Percentiles rank a stretch among this genome's conserved stretches.
phyloP scores from a whole-genome alignment of 2,888 invertebrate genomes.

The Agrypnus murinus region DNA sequence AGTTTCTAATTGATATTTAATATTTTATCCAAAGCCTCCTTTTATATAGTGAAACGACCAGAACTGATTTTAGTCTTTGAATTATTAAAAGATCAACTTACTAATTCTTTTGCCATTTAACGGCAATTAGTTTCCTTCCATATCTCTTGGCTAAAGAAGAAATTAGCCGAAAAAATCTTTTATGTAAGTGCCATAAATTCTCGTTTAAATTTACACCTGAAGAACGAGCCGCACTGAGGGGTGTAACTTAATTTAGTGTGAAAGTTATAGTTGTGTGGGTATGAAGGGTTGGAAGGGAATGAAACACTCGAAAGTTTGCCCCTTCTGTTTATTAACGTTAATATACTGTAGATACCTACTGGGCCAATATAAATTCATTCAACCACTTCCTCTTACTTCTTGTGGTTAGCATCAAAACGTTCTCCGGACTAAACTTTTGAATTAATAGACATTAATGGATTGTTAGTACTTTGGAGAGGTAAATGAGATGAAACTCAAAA shows the following conservation, averaged over 20 bases:
- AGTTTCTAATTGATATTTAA: too few species aligned
- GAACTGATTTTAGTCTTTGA: too few species aligned
- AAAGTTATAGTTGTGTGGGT: slow-evolving; percentile 11
- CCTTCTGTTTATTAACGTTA: slow-evolving; percentile 16
- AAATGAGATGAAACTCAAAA: too few species aligned
- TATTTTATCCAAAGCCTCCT: too few species aligned
- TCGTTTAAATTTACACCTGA: neutral
- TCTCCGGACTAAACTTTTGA: slow-evolving; percentile 2
- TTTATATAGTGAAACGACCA: too few species aligned
- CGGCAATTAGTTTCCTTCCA: too few species aligned
- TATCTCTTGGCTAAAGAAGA: too few species aligned
- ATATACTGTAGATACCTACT: slow-evolving; percentile 16
- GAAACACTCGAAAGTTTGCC: neutral
- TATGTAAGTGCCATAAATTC: too few species aligned
- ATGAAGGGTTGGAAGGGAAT: neutral
- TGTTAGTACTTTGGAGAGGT: neutral
- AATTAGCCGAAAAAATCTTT: too few species aligned
- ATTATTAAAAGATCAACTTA: too few species aligned
- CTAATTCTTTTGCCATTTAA: too few species aligned
- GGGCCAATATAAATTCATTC: slow-evolving; percentile 1
- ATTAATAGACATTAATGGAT: slow-evolving; percentile 15
- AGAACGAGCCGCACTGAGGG: neutral
- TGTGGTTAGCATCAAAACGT: slow-evolving; percentile 15
- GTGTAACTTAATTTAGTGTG: slow-evolving; percentile 9
- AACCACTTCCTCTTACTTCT: slow-evolving; percentile 14